Evolutionary conservation across 1,140 invertebrate species (phyloP), one percentile per base, ranked within the genome.

Genomic region (Drosophila serrata): DNA sequence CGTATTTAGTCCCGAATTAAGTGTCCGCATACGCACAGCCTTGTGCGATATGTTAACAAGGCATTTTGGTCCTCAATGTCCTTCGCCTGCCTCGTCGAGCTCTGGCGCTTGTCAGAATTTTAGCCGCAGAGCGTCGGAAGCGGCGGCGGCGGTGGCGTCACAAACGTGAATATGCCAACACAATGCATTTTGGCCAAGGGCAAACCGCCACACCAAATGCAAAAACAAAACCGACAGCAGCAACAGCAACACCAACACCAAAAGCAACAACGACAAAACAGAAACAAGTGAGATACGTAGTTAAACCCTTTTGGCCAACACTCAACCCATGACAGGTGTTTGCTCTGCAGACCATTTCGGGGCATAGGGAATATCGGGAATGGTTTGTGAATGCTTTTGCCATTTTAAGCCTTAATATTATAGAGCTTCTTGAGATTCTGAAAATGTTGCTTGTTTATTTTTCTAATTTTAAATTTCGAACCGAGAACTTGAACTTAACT

Each of bases 131-230:
- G 81, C 82, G 75, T 7, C 80, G 33, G 51, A 15, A 35, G 51
- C 13, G 51, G 4, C 31, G 12, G 51, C 9, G 62, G 24, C 24
- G n/a, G n/a, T n/a, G n/a, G n/a, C n/a, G n/a, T 57, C 63, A 58
- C 51, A 61, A 63, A 65, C 60, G 56, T 60, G 64, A 75, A 70
- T 72, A 69, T 70, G 64, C 69, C 72, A 84, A 65, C 72, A 75
- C 84, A 84, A 80, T 88, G 84, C 85, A 88, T 70, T 90, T 88
- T 88, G 85, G 85, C 84, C 84, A 90, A 88, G 84, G 84, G 77
- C 85, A 84, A 82, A 70, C 72, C 67, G 53, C 69, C 79, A 81
- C 80, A 78, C 46, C 33, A 63, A 65, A 60, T 60, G 49, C 67
- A 58, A 46, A 33, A 67, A 69, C 65, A 67, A 69, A 69, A 51